Base-by-base conservation (phyloP, 2,113 vertebrate genomes). In the Plecturocebus donacophilus region DNA sequence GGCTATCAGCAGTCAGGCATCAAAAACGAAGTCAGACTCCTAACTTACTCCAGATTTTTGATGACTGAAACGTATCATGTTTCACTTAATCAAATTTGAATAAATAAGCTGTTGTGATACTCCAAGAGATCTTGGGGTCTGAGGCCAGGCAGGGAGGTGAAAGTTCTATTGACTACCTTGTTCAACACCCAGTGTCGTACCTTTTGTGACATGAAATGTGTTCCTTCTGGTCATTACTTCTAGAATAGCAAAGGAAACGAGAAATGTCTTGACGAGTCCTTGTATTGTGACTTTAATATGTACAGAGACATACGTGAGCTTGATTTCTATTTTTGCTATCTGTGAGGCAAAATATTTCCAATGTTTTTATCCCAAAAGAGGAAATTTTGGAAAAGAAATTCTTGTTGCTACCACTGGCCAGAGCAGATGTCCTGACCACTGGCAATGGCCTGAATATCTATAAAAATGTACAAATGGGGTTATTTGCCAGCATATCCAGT, bases 81-180 rank as follows among this genome's bases (percentile, higher is more conserved):
- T 83, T 80, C 30, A 71, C 61, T 84, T 90, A 38, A 86, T 45
- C 54, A 56, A 80, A 90, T 71, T 90, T 79, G 80, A 96, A 54
- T 45, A 45, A 73, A 64, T 52, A 61, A 94, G n/a, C 27, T 30
- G 27, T 86, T 85, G 25, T 16, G 25, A 54, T 20, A 47, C 17
- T 73, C n/a, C 38, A 5, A 86, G 54, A 94, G 23, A n/a, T 6
- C 13, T 20, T 93, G 21, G n/a, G 79, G 52, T 23, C 30, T 80
- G 23, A 85, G 61, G 49, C 75, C 27, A 76, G 27, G 47, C 30
- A 76, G 42, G 27, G 42, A 32, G 42, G 75, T 47, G 6, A 71
- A 47, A 76, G 25, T 76, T 76, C 75, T 73, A 73, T n/a, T 45
- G 75, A 45, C 42, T 30, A 32, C 75, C 35, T 73, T 49, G 7